Evolutionary conservation across 1,140 invertebrate species (phyloP).

Genomic region (Rhysida immarginata): DNA sequence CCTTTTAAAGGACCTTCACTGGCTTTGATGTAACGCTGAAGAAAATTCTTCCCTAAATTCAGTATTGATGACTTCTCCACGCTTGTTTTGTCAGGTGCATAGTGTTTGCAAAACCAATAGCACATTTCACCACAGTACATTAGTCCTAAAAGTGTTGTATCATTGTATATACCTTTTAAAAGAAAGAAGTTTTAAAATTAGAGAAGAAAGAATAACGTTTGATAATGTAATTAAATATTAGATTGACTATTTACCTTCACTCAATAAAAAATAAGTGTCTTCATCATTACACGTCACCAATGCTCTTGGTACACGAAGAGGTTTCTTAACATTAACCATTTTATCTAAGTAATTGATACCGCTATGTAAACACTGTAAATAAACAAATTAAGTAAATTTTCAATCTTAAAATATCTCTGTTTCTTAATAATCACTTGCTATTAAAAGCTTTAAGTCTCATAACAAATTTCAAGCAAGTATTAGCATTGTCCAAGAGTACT

Average conservation of each 20-base stretch:
- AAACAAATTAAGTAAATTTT: too few species aligned
- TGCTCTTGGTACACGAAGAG: background rate
- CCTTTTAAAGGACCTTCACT: conserved; percentile 19
- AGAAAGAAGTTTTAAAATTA: conserved; percentile 1
- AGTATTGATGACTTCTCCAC: background rate
- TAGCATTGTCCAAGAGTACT: too few species aligned
- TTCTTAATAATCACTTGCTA: too few species aligned
- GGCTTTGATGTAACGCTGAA: conserved; percentile 19
- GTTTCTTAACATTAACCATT: background rate
- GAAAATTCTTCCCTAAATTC: conserved; percentile 14
- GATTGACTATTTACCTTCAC: conserved; percentile 1
- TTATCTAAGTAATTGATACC: background rate
- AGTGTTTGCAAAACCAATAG: conserved; percentile 19
- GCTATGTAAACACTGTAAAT: background rate
- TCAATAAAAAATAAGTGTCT: conserved; percentile 3
- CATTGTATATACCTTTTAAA: conserved; percentile 22
- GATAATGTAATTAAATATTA: background rate
- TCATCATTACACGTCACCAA: background rate
- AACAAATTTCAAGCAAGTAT: too few species aligned
- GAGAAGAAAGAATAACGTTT: background rate
- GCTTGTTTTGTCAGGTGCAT: background rate
- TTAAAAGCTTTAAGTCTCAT: too few species aligned
- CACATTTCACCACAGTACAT: conserved; percentile 27
- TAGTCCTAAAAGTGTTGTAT: conserved; percentile 23
- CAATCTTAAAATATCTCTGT: too few species aligned